Percentiles rank a stretch among this genome's conserved stretches.
phyloP scores from a whole-genome alignment of 2,888 invertebrate species.

The Rhimphoctona megacephalus region DNA sequence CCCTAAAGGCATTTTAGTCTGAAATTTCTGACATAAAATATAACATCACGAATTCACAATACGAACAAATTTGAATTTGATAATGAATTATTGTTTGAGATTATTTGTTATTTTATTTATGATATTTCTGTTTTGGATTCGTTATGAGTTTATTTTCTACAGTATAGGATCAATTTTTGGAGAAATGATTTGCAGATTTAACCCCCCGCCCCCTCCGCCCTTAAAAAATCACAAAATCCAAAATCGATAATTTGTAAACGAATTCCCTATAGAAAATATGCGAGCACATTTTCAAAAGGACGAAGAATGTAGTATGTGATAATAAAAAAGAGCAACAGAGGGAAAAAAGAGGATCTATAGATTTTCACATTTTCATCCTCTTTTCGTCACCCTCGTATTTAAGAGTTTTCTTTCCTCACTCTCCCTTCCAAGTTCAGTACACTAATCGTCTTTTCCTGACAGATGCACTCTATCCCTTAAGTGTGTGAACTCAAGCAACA shows the following conservation, averaged over 20 bases:
- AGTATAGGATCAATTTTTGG: neutral
- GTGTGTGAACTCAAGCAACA: neutral
- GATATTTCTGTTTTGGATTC: neutral
- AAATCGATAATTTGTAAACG: neutral
- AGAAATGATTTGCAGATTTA: too few species aligned
- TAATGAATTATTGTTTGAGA: neutral
- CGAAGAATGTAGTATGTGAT: constrained; percentile 49
- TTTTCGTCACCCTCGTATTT: constrained; percentile 12
- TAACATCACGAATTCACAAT: neutral
- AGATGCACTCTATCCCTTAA: neutral
- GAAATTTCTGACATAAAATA: neutral
- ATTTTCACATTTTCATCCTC: constrained; percentile 25
- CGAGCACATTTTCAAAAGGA: neutral
- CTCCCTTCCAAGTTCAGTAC: constrained; percentile 12
- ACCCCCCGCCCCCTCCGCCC: too few species aligned
- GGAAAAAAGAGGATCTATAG: constrained; percentile 4
- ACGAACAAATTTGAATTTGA: too few species aligned
- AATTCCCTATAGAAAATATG: neutral
- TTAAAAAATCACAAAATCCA: neutral
- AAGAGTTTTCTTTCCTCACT: neutral
- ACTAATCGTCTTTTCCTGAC: constrained; percentile 16
- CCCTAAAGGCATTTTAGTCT: neutral
- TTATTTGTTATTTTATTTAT: neutral
- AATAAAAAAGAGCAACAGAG: constrained; percentile 31
- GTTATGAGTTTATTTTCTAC: neutral